Evolutionary conservation across 1,140 invertebrate species (phyloP).

Genomic region (Drosophila repletoides): DNA sequence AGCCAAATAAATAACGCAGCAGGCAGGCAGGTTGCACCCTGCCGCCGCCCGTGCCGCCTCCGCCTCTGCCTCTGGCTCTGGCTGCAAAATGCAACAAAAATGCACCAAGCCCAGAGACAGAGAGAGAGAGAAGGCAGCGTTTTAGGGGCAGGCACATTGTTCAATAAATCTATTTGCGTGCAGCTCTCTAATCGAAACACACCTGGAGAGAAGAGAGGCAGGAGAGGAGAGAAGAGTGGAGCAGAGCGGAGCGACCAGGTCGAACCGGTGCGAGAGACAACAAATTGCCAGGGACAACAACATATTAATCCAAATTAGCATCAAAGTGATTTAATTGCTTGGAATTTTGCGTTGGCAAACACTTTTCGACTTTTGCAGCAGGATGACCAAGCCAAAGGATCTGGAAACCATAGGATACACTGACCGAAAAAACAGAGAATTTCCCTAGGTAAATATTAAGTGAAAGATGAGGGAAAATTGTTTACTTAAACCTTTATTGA

Average conservation of each 20-base stretch:
- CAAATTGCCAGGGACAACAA: slow-evolving; percentile 63
- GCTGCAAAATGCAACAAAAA: slow-evolving; percentile 27
- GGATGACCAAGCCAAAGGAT: slow-evolving; percentile 1
- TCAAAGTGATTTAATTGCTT: slow-evolving; percentile 83
- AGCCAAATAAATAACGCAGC: slow-evolving; percentile 77
- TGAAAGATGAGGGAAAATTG: neutral
- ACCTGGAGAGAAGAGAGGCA: slow-evolving; percentile 14
- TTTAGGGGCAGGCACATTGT: slow-evolving; percentile 36
- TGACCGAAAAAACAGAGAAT: too few relatives aligned
- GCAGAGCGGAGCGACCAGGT: neutral
- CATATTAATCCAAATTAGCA: slow-evolving; percentile 83
- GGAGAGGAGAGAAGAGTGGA: neutral
- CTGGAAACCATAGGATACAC: neutral
- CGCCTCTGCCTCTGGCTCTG: too few relatives aligned
- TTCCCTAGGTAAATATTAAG: too few relatives aligned
- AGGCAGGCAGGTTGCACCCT: slow-evolving; percentile 11
- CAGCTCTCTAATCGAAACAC: slow-evolving; percentile 47
- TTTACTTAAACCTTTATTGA: too few relatives aligned
- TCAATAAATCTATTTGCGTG: slow-evolving; percentile 54
- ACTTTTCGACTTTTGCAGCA: slow-evolving; percentile 68
- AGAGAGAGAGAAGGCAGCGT: slow-evolving; percentile 7
- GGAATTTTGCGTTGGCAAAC: slow-evolving; percentile 81
- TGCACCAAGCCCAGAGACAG: neutral
- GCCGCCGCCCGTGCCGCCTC: neutral
- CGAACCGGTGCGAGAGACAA: slow-evolving; percentile 2